These are phyloP conservation scores for Rotaria sp. DNA, from an alignment of 2,888 invertebrate genomes.

Conservation along the genomic window DNA sequence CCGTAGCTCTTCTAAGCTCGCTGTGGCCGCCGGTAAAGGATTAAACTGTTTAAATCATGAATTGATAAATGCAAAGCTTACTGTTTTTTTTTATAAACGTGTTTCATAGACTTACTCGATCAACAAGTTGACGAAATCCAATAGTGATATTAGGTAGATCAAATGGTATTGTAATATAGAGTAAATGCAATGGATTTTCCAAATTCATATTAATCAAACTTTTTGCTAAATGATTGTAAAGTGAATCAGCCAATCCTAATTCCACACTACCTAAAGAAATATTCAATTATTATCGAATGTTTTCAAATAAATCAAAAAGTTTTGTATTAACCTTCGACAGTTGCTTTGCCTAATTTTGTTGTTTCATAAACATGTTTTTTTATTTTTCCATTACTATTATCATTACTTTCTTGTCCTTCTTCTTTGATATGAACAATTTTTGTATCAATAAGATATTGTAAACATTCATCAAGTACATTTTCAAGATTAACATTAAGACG, in stretches of 20 bases:
- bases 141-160: constrained; percentile 58
- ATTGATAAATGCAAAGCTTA: no score
- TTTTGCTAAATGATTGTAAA: constrained; percentile 68
- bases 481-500: constrained; percentile 24
- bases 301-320: neutral
- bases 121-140: neutral
- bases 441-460: constrained; percentile 33
- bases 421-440: constrained; percentile 26
- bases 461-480: constrained; percentile 29
- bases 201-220: constrained; percentile 73
- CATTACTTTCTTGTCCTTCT: constrained; percentile 12
- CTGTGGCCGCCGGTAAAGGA: no score
- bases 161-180: constrained; percentile 78
- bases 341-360: constrained; percentile 67
- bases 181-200: constrained; percentile 72
- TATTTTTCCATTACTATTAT: neutral
- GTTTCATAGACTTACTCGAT: neutral
- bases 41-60: no score
- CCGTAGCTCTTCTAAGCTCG: no score
- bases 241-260: constrained; percentile 64
- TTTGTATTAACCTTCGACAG: constrained; percentile 65
- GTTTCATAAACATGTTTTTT: constrained; percentile 45
- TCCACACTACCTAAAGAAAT: constrained; percentile 67
- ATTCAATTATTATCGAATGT: no score
- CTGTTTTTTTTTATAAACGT: no score